Evolutionary conservation across 2,888 invertebrate genomes (phyloP), one percentile per base, ranked within the genome.

Genomic region (Harmothoe impar): DNA sequence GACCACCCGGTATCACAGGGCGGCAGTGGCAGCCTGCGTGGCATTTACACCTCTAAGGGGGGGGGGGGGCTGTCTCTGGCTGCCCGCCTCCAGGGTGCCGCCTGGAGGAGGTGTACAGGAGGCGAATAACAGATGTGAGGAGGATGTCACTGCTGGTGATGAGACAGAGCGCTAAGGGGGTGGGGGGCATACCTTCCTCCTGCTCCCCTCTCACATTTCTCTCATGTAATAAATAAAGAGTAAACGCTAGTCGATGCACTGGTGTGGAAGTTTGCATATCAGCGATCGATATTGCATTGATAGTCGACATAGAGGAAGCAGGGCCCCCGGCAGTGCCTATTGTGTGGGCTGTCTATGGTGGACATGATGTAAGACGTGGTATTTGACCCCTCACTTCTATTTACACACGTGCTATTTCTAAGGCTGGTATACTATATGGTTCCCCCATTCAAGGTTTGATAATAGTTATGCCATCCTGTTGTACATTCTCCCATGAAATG

Each of bases 381-480:
- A 62, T 62, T 62, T 62, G 62, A 62, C 62, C 62, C 62, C n/a
- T 62, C 62, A 62, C 62, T n/a, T 62, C 62, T 62, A 62, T 62
- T 62, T 62, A 62, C 62, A 62, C 62, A 62, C 62, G 62, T 62
- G 62, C 62, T 62, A 62, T 62, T 62, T 62, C 62, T n/a, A 62
- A 62, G 20, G 62, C n/a, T n/a, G 62, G 12, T 62, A 62, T n/a
- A 62, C 62, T 62, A 62, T 62, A 62, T n/a, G 62, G 20, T 62
- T 5, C 62, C n/a, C 3, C 3, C 43, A 43, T 43, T 43, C 43
- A 43, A 10, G 10, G 43, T 43, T 10, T 43, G 43, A 43, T 43
- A 43, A 43, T 43, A 10, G 43, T 43, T 43, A 43, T 43, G 43
- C 43, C 43, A 43, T 43, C 43, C 43, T 43, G 5, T 43, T 43